Conservation (phyloP, 2,113 vertebrate species). For the Pterophyllum scalare region DNA sequence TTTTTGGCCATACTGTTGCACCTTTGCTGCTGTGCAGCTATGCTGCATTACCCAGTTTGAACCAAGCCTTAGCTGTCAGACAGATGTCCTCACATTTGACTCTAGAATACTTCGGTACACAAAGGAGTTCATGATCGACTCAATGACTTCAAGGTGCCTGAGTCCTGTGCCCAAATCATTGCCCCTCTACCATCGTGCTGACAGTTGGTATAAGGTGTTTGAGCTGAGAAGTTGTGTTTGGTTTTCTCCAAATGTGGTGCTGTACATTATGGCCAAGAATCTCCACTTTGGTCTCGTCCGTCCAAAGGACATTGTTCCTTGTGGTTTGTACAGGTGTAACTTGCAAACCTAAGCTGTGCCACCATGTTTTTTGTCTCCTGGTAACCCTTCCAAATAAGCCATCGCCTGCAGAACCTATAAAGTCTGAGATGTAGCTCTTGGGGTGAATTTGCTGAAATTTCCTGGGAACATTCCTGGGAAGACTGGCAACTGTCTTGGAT, state of each 20-base stretch:
- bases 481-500: not conserved
- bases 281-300: not conserved
- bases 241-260: not conserved
- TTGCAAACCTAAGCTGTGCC: not conserved
- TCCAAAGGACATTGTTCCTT: not conserved
- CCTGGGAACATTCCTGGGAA: too few relatives aligned
- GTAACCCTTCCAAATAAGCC: not conserved
- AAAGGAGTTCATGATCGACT: not conserved
- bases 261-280: not conserved
- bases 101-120: not conserved
- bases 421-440: not conserved
- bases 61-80: not conserved
- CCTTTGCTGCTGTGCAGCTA: not conserved
- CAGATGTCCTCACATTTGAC: not conserved
- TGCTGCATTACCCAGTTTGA: not conserved
- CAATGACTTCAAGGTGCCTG: not conserved
- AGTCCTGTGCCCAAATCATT: not conserved
- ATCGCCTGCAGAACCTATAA: not conserved
- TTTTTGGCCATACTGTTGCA: not conserved
- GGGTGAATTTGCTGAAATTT: not conserved
- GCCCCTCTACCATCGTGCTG: not conserved
- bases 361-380: not conserved
- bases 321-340: not conserved
- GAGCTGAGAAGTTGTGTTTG: not conserved
- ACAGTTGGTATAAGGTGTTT: not conserved